Evolutionary conservation across 2,888 invertebrate genomes (phyloP), one percentile per base, ranked within the genome.

Genomic region (Pantelozetes paolii): DNA sequence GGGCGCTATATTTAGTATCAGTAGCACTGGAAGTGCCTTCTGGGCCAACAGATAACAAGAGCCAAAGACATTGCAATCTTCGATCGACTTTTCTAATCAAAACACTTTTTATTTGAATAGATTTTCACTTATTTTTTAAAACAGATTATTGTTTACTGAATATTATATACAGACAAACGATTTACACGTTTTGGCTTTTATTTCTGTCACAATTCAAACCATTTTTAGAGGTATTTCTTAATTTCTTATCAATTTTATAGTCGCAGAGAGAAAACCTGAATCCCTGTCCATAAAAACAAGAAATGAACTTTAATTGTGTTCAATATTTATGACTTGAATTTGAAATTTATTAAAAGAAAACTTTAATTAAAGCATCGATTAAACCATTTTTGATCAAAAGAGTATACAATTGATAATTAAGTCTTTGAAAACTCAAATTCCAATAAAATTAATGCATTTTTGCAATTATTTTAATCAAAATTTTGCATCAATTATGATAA

Each of bases 31-130:
- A 20, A 54, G 40, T 64, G n/a, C 40, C 67, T 42, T 42, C 67
- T 42, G 36, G 59, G 67, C 67, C 13, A 1, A 67, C 40, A 67
- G 67, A 67, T 67, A 67, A 67, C 42, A 67, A 67, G 67, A 67
- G 67, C 40, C 67, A 67, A 67, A 67, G 42, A 23, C 67, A 67
- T 40, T 23, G 42, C 64, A 42, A 40, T 67, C 67, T 36, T n/a
- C 40, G n/a, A 67, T 67, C 67, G 42, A 67, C 42, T 67, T 32
- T 67, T 67, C 36, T 15, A 40, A 23, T 42, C 42, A 23, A 62
- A 62, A 32, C 62, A 32, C 62, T 62, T 62, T n/a, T 62, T 62
- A 54, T 54, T 62, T 62, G 32, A 32, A 5, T 9, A 18, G 26
- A n/a, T 62, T 62, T 62, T 26, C 54, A 26, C 2, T 20, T 54